phyloP scores from a whole-genome alignment of 2,113 vertebrate species.

The Catagonus wagneri region DNA sequence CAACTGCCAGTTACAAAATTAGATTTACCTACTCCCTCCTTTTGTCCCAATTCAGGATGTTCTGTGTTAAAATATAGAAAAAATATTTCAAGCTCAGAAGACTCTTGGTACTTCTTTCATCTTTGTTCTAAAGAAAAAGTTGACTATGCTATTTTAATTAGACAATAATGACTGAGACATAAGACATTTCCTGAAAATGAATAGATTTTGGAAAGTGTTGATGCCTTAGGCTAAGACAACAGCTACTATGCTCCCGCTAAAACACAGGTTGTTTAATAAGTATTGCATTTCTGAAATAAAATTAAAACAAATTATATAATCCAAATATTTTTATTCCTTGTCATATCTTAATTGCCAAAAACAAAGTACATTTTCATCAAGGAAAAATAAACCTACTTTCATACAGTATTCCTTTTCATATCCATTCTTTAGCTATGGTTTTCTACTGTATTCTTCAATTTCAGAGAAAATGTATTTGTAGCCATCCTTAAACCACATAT shows the following conservation, averaged over 20 bases:
- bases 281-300: background rate
- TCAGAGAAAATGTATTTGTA: conserved; percentile 33
- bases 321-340: background rate
- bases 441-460: conserved; percentile 1
- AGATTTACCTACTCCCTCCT: background rate
- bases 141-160: conserved; percentile 5
- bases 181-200: conserved; percentile 10
- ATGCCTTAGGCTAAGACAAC: background rate
- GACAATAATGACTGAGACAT: background rate
- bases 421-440: background rate
- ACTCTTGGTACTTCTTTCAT: background rate
- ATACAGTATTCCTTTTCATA: background rate
- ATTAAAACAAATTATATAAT: background rate
- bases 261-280: background rate
- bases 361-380: background rate
- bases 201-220: background rate
- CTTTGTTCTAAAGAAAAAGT: conserved; percentile 5
- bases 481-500: background rate
- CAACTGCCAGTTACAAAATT: background rate
- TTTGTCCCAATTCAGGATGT: background rate
- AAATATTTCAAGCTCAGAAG: background rate
- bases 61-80: background rate
- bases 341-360: background rate
- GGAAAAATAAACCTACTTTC: background rate
- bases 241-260: background rate